Evolutionary conservation across 2,113 vertebrate species (phyloP), one percentile per base, ranked within the genome.

Genomic region (Crypturellus undulatus): DNA sequence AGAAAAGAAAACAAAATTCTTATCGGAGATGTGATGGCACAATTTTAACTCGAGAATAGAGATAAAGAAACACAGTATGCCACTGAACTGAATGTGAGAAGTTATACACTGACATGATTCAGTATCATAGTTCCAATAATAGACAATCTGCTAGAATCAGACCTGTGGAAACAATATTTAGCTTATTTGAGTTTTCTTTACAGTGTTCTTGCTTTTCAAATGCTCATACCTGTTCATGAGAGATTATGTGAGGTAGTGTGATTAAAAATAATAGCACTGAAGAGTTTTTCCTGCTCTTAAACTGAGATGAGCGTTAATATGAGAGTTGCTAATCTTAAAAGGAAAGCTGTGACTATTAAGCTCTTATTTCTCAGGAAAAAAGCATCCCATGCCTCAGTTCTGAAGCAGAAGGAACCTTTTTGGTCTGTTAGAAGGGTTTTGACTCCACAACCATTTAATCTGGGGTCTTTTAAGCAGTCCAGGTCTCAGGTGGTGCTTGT

Each of bases 381-480:
- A 84, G 22, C 16, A 51, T 28, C 18, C 28, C 7, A 8, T 60
- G 52, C 18, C 43, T 56, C 11, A 7, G 5, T 52, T 80, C 59
- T 36, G 5, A 38, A 60, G 38, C 0, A 1, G 42, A 90, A 68
- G 16, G 22, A 63, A 65, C 2, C 4, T 40, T 56, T 56, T 56
- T 19, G 62, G 54, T 21, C 11, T 69, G 15, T 47, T 77, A 40
- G n/a, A 86, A 83, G 9, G 58, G 12, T 58, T 92, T 90, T 71
- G 20, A 16, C 26, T 67, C 14, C 59, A 8, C 21, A 67, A 92
- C 38, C n/a, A 49, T 18, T 70, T 63, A 45, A 64, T 68, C 5
- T 21, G 3, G 3, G 12, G 1, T 54, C 16, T 77, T 12, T 60
- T 32, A 40, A 79, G 40, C 4, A 34, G 36, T 10, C 0, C 0